A percentile compares a stretch with the other conserved stretches of the same genome.
phyloP scores from a whole-genome alignment of 2,113 vertebrate genomes.

The Phalacrocorax aristotelis region DNA sequence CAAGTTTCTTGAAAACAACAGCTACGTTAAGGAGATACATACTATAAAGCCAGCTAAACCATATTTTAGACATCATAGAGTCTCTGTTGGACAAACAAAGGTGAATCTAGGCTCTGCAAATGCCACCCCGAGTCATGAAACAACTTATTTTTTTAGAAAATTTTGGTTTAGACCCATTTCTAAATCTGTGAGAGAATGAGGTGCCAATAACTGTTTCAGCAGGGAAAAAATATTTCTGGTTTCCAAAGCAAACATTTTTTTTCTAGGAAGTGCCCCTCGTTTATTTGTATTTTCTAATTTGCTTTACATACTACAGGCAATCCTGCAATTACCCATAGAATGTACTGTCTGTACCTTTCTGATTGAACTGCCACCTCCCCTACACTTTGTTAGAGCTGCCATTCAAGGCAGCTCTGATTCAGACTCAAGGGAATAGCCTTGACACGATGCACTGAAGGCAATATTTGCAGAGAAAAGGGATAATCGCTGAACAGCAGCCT shows the following conservation, averaged over 20 bases:
- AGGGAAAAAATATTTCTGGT: constrained; percentile 28
- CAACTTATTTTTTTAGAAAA: background rate
- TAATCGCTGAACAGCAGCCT: constrained; percentile 39
- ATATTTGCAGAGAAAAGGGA: constrained; percentile 59
- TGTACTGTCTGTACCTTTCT: constrained; percentile 49
- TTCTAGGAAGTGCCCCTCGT: constrained; percentile 27
- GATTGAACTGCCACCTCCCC: constrained; percentile 63
- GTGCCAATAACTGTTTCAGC: background rate
- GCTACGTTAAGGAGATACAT: fast-evolving
- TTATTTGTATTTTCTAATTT: constrained; percentile 68
- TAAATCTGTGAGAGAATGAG: background rate
- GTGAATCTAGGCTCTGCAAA: background rate
- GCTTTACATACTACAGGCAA: constrained; percentile 52
- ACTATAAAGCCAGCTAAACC: background rate
- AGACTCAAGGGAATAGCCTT: constrained; percentile 63
- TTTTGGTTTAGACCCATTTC: background rate
- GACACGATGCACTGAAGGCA: constrained; percentile 59
- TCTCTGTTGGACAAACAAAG: background rate
- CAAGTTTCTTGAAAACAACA: background rate
- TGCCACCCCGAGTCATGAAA: background rate
- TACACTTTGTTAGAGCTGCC: constrained; percentile 59
- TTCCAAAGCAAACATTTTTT: constrained; percentile 39
- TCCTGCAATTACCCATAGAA: constrained; percentile 58
- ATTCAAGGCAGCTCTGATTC: constrained; percentile 59
- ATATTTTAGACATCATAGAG: background rate